Percentiles rank a stretch among this genome's conserved stretches.
Evolutionary conservation across 2,113 vertebrate genomes (phyloP).

Genomic region (Oreochromis niloticus): DNA sequence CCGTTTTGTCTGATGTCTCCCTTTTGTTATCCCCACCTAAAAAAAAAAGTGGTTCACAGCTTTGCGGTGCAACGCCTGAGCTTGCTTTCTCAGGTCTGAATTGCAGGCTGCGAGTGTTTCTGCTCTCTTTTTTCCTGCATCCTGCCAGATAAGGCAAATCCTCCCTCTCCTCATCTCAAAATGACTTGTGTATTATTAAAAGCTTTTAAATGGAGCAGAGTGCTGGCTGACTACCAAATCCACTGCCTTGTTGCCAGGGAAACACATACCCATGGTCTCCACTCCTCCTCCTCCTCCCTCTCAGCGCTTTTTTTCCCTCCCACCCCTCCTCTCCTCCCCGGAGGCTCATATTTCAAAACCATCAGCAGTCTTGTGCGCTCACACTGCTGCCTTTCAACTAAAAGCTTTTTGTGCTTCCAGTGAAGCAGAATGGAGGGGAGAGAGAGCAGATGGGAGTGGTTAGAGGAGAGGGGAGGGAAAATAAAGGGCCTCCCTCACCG

Average conservation of each 20-base stretch:
- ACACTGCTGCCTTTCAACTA: constrained; percentile 97
- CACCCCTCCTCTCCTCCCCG: neutral
- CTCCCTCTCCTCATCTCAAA: constrained; percentile 19
- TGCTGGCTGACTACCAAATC: constrained; percentile 51
- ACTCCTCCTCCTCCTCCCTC: neutral
- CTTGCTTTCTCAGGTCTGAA: neutral
- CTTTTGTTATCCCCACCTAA: neutral
- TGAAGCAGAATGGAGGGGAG: constrained; percentile 68
- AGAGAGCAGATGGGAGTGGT: constrained; percentile 47
- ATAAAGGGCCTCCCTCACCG: constrained; percentile 79
- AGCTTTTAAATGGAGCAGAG: constrained; percentile 74
- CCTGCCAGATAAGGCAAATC: constrained; percentile 25
- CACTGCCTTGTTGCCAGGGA: constrained; percentile 60
- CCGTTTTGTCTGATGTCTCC: neutral
- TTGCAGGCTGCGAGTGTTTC: neutral
- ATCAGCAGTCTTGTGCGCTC: constrained; percentile 76
- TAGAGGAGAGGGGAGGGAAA: constrained; percentile 47
- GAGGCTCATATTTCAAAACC: constrained; percentile 86
- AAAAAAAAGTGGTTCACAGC: neutral
- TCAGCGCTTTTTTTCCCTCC: neutral
- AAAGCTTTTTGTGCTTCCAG: constrained; percentile 92
- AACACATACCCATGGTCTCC: constrained; percentile 45
- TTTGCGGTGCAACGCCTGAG: neutral
- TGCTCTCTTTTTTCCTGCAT: neutral
- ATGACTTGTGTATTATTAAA: constrained; percentile 70